Evolutionary conservation across 2,888 invertebrate species (phyloP), one percentile per base, ranked within the genome.

Genomic region (Urechis unicinctus): DNA sequence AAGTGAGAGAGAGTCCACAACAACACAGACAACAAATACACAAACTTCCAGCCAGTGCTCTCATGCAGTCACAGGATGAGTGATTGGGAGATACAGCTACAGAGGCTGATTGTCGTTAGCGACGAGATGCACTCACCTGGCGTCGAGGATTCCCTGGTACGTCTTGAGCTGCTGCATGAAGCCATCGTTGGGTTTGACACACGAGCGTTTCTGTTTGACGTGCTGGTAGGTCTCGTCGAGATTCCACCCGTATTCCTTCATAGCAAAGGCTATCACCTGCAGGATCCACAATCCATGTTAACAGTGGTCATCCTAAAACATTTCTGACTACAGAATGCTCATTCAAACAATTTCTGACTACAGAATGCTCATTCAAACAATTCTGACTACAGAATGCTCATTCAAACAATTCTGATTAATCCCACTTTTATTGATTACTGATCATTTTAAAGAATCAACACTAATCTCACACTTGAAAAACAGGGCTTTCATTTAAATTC

Each of bases 161-260:
- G 91, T 94, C 80, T 92, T 91, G 67, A 97, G 82, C 79, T 97
- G 97, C 68, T 87, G 84, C 67, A 94, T 83, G 81, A 97, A 97
- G 72, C 90, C 93, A 52, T 86, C 87, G 80, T 97, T 97, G 6
- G 97, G 97, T 76, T 94, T 93, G 65, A 97, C 91, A 79, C 95
- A 95, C 73, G 83, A 89, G 28, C 97, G 84, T 73, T 90, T 90
- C 59, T 88, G 50, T 78, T 91, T 93, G 0, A 97, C 96, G 79
- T 91, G 89, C 60, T 87, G 85, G 69, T 91, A 82, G 1, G 97
- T 93, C 69, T 88, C 86, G 59, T 88, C 85, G 70, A 95, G 88
- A 70, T 90, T 87, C 93, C 92, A 93, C 74, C 90, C 89, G 79
- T 89, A 89, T 24, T 93, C 92, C 80, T 97, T 97, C 97, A 98